Evolutionary conservation across 30 jellyfish, hydroid and myxozoan species (phyloP).

Genomic region (Aurelia aurita): DNA sequence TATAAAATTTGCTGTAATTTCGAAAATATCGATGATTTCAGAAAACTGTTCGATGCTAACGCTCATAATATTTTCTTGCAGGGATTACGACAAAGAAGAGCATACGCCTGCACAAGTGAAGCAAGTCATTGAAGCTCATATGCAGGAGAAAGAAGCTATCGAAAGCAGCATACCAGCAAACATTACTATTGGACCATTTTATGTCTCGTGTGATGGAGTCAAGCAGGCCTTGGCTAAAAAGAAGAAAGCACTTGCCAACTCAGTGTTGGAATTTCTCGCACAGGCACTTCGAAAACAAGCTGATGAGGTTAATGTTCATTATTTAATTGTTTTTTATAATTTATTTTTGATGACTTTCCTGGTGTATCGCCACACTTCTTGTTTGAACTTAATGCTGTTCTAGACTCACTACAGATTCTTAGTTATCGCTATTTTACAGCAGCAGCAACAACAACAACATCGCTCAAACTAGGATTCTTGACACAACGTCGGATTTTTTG

Average conservation of each 20-base stretch:
- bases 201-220: slow-evolving; percentile 81
- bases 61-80: neutral
- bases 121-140: slow-evolving; percentile 86
- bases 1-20: too few relatives aligned
- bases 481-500: too few relatives aligned
- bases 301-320: slow-evolving; percentile 63
- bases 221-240: slow-evolving; percentile 93
- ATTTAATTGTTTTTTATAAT: too few relatives aligned
- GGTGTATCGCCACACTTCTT: too few relatives aligned
- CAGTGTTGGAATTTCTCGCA: slow-evolving; percentile 94
- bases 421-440: too few relatives aligned
- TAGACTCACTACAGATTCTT: too few relatives aligned
- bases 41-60: too few relatives aligned
- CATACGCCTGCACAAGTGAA: slow-evolving; percentile 94
- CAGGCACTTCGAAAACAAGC: slow-evolving; percentile 89
- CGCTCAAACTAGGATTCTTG: too few relatives aligned
- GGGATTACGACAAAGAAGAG: slow-evolving; percentile 90
- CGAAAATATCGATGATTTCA: too few relatives aligned
- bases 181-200: slow-evolving; percentile 92
- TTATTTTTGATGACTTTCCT: too few relatives aligned
- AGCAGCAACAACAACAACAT: too few relatives aligned
- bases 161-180: slow-evolving; percentile 86
- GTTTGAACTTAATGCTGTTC: too few relatives aligned
- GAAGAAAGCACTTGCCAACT: slow-evolving; percentile 90
- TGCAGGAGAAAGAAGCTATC: slow-evolving; percentile 78